Evolutionary conservation across 2,888 invertebrate species (phyloP).

Genomic region (Desoria tigrina): DNA sequence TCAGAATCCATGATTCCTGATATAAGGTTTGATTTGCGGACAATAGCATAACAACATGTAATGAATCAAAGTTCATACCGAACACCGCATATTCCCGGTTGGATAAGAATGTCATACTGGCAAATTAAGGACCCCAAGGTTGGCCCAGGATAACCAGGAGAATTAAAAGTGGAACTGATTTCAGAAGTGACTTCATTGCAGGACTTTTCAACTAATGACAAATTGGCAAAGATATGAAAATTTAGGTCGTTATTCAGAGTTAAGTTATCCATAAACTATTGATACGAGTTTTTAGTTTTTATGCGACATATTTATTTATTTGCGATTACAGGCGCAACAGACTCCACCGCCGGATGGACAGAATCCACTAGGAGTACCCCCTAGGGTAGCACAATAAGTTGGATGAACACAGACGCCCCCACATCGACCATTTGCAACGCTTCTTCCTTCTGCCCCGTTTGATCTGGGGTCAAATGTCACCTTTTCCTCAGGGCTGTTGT

Average conservation of each 20-base stretch:
- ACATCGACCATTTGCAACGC: constrained; percentile 29
- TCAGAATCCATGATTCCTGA: background rate
- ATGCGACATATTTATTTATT: too few relatives aligned
- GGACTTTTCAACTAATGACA: constrained; percentile 38
- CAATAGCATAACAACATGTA: background rate
- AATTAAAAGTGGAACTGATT: constrained; percentile 39
- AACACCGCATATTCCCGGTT: constrained; percentile 49
- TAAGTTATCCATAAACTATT: too few relatives aligned
- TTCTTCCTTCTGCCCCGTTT: too few relatives aligned
- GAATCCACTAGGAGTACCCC: constrained; percentile 36
- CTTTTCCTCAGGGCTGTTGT: too few relatives aligned
- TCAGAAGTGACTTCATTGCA: constrained; percentile 42
- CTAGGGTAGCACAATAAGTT: constrained; percentile 37
- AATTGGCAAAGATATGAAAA: background rate
- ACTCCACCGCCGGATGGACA: constrained; percentile 42
- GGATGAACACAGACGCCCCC: constrained; percentile 46
- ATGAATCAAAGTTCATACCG: constrained; percentile 24
- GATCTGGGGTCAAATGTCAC: too few relatives aligned
- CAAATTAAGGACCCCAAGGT: constrained; percentile 50
- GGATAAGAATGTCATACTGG: constrained; percentile 47
- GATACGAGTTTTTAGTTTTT: too few relatives aligned
- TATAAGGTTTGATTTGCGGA: background rate
- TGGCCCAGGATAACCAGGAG: constrained; percentile 51
- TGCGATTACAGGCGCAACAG: constrained; percentile 51
- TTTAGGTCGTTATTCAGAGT: background rate